Evolutionary conservation across 2,113 vertebrate genomes (phyloP).

Genomic region (Ovis aries): ARS-UI_Ramb_v3.0 NC_056066.1:42190501-42191000

Average conservation of each 20-base stretch:
- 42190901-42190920: background rate
- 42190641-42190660: background rate
- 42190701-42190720: background rate
- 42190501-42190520: background rate
- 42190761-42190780: background rate
- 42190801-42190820: constrained; percentile 88
- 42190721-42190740: background rate
- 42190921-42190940: background rate
- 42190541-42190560: background rate
- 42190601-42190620: background rate
- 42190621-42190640: background rate
- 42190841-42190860: constrained; percentile 92
- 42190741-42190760: too few relatives aligned
- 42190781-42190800: background rate
- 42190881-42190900: constrained; percentile 33
- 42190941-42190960: constrained; percentile 85
- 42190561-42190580: background rate
- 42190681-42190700: background rate
- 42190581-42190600: background rate
- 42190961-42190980: constrained; percentile 93
- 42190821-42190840: constrained; percentile 89
- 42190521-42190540: background rate
- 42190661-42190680: accelerated
- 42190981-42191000: constrained; percentile 93
- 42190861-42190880: constrained; percentile 92